phyloP scores from a whole-genome alignment of 2,888 invertebrate species.

The Tricholauxania praeusta region DNA sequence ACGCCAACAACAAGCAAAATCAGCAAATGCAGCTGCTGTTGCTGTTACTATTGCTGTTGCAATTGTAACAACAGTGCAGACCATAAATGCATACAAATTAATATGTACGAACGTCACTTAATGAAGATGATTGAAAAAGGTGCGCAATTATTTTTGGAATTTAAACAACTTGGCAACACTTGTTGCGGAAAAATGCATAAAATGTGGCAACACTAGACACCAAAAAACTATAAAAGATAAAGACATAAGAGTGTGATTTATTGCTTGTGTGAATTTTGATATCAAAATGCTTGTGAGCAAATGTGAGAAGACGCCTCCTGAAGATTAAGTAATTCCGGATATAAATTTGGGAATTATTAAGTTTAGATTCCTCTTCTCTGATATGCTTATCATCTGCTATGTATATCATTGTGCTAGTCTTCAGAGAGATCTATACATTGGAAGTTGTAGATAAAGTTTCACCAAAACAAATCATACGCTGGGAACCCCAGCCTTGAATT shows the following conservation, averaged over 20 bases:
- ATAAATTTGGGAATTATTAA: too few relatives aligned
- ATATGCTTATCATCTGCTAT: too few relatives aligned
- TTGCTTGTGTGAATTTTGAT: conserved; percentile 45
- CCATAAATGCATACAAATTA: conserved; percentile 57
- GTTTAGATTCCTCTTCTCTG: too few relatives aligned
- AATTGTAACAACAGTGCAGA: conserved; percentile 28
- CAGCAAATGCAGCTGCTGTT: background rate
- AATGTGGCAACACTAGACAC: conserved; percentile 43
- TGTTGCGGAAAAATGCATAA: background rate
- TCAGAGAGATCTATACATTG: too few relatives aligned
- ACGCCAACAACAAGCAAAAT: background rate
- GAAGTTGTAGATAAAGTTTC: too few relatives aligned
- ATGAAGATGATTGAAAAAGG: conserved; percentile 53
- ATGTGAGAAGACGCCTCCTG: too few relatives aligned
- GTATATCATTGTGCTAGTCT: too few relatives aligned
- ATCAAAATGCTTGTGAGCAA: conserved; percentile 39
- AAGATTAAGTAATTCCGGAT: too few relatives aligned
- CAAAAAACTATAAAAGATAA: background rate
- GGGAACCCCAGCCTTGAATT: too few relatives aligned
- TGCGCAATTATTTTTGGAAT: conserved; percentile 57
- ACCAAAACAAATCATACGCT: too few relatives aligned
- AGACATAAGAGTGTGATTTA: conserved; percentile 24
- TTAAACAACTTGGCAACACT: conserved; percentile 47
- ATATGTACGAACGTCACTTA: conserved; percentile 58
- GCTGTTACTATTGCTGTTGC: background rate